Evolutionary conservation across 1,140 invertebrate genomes (phyloP), one percentile per base, ranked within the genome.

Genomic region (Yoshiicerus persimilis): DNA sequence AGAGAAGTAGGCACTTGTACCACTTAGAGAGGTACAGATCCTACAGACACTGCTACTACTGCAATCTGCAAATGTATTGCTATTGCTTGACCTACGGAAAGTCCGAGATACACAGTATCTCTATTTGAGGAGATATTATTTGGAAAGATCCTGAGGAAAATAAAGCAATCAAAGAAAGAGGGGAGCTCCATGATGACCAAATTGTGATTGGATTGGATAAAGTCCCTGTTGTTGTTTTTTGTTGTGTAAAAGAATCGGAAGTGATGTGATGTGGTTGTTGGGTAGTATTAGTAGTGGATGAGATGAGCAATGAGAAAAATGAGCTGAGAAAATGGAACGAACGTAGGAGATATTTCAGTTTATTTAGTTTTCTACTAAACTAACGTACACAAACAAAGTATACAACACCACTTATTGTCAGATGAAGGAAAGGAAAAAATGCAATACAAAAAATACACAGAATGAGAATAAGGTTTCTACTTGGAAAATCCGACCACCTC

Each of bases 131-230:
- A 77, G 66, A 80, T 80, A 80, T 80, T 80, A 80, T 80, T 80
- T 23, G 75, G 16, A 80, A 80, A 80, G 75, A 80, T 80, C 75
- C 75, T 23, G 75, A 80, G 75, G 75, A 80, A 80, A 80, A 80
- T 80, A 80, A 80, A 80, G 75, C 75, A 80, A 80, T 80, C 75
- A 80, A 80, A 80, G 75, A 80, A 38, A 80, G 75, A 80, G 75
- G 66, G 75, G 75, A 80, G 75, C 30, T 32, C 32, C 47, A 56
- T 80, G 75, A 80, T 80, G 75, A 80, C 75, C 75, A 80, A 80
- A 80, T 80, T 80, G 75, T 80, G 75, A 80, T 80, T 80, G 75
- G 75, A 80, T 80, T 80, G 75, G 75, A 80, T 80, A 38, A 80
- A 80, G 75, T 80, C 75, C 75, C 75, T 11, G 75, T 80, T 36